Base-by-base conservation (phyloP, 2,797 vertebrate genomes). In the Telmatherina bonti region DNA sequence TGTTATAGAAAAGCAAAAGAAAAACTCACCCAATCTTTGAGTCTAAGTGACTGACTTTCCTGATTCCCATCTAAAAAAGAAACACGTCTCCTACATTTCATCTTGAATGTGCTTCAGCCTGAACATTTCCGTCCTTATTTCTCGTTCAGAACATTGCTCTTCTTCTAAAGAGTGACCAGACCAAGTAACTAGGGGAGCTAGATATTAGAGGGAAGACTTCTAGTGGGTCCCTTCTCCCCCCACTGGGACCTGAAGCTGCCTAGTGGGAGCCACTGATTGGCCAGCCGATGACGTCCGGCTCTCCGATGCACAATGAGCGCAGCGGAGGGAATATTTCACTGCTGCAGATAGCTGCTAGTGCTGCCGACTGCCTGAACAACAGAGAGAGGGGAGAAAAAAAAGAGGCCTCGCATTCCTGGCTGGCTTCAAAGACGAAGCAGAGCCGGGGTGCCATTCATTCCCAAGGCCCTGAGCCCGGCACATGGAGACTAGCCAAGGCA, bases 391-490 rank as follows among this genome's bases (percentile, higher is more conserved):
- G 26, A 51, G 61, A 41, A 57, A 81, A 76, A 86, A 90, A 83
- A 89, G 92, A 92, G 93, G 74, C 86, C 91, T 91, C 84, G 84
- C 94, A 95, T 95, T 96, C 94, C 93, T 93, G 91, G 72, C 85
- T 79, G 62, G 85, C 94, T 95, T 95, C 95, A 96, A 92, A 95
- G 94, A 92, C 91, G 52, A 88, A 92, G 92, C 88, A 89, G 78
- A 87, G 90, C 83, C 82, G 51, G 82, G 89, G 91, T 82, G 83
- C 90, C 92, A 93, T 96, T 95, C 94, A 94, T 93, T 92, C 85
- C 79, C 91, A 92, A 92, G 93, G 89, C 88, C 87, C 88, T 90
- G 89, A 90, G 91, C 91, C 89, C 86, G 81, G 90, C 88, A 86
- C 91, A 90, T 92, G 95, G 94, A 93, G 58, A 86, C 70, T 66